Evolutionary conservation across 1,140 invertebrate genomes (phyloP), one percentile per base, ranked within the genome.

Genomic region (Himalopsyche phryganea): DNA sequence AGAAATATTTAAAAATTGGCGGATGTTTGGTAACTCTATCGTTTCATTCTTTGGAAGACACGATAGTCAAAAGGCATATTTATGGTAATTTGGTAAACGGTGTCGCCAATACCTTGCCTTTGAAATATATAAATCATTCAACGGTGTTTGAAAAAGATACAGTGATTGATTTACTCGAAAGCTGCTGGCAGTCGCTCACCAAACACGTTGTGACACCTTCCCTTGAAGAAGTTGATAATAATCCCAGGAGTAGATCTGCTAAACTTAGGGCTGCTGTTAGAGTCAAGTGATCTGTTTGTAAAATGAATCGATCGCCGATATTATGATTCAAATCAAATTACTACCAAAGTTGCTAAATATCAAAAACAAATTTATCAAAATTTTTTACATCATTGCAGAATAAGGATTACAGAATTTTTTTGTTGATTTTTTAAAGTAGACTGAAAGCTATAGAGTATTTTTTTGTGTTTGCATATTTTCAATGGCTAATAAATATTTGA

Each of bases 11-110:
- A 15, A 89, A 89, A 76, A 68, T 83, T 0, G 81, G 84, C 23
- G 94, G 94, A 1, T 77, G 84, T 59, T 68, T 96, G 59, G 83
- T 93, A 0, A 88, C 89, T 1, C 83, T 98, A 6, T 86, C 89
- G 4, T 98, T 97, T 74, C 94, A 97, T 75, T 95, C 91, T 0
- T 74, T 97, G 17, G 96, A 98, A 81, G 95, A 98, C 75, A 88
- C 88, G n/a, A 92, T 98, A 58, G 85, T 97, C 0, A 98, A 98
- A 75, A 78, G 92, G 28, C 92, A 97, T 74, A 80, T 98, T 20
- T 75, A 82, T 45, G 91, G 89, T 1, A 86, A 91, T 68, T 78
- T 90, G 40, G 75, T 83, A 15, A 84, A 89, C 60, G 83, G 85
- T 61, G 66, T 80, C 14, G 81, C 83, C 9, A 89, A 87, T 71